These are phyloP conservation scores for Drosophila affinis DNA, from an alignment of 2,888 invertebrate genomes.

Conservation along the genomic window DNA sequence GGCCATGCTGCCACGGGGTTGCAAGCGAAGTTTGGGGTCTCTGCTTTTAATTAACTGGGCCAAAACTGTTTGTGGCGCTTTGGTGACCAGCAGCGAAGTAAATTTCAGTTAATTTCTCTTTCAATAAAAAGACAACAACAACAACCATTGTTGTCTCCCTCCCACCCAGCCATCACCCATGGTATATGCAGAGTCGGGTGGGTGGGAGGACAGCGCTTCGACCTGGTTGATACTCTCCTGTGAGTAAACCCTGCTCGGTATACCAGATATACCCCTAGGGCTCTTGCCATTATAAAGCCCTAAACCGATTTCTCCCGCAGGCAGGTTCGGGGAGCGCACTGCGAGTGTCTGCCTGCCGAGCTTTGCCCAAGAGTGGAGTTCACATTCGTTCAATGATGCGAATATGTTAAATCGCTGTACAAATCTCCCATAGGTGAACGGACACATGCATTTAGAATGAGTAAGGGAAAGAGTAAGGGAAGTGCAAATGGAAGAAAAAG, in stretches of 20 bases:
- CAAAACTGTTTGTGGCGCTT: slow-evolving; percentile 49
- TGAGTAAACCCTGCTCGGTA: no score
- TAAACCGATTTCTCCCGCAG: no score
- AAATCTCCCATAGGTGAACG: not conserved
- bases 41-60: slow-evolving; percentile 72
- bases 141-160: not conserved
- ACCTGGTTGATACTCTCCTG: not conserved
- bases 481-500: slow-evolving; percentile 33
- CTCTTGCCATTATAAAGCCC: no score
- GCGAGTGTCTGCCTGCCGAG: no score
- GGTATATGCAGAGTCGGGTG: not conserved
- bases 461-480: not conserved
- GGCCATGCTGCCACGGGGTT: not conserved
- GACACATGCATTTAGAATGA: no score
- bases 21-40: not conserved
- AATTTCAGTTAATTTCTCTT: slow-evolving; percentile 78
- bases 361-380: no score
- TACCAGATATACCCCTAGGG: no score
- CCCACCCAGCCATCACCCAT: not conserved
- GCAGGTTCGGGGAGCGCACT: no score
- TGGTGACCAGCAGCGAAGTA: slow-evolving; percentile 57
- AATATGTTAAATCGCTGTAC: not conserved
- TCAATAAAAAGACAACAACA: slow-evolving; percentile 59
- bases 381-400: not conserved
- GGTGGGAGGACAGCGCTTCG: not conserved